Base-by-base conservation (phyloP, 2,797 vertebrate species). In the Sebastes elongatus region DNA sequence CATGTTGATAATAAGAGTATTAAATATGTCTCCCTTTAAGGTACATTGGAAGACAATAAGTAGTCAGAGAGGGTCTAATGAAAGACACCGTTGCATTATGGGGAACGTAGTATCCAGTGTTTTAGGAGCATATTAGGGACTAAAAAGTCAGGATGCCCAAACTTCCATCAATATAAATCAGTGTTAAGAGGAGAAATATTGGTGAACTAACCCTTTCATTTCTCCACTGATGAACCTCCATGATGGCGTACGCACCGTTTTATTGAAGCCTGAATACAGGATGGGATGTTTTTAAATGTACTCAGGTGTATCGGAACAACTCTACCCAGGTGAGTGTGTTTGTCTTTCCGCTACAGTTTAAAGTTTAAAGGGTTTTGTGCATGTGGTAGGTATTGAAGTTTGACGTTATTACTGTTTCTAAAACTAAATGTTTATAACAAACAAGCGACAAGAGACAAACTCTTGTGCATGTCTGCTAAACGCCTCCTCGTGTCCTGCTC, bases 341-440 rank as follows among this genome's bases (percentile, higher is more conserved):
- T 53, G 11, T 55, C 56, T 42, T 6, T 6, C 66, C 60, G 76
- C 76, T 79, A 56, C 56, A 56, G 52, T n/a, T 46, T 30, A 6
- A 6, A 33, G 38, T 30, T 85, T 84, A 87, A 85, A 87, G 83
- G 60, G 25, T 59, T 28, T 59, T 59, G 42, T 46, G 42, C 42
- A 46, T 7, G 42, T 46, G 42, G 16, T 7, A 52, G 20, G 18
- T 8, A 4, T 7, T 52, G 46, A 52, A 76, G n/a, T n/a, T n/a
- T n/a, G 14, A 52, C 0, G 13, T 49, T 20, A 20, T 49, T 49
- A 49, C 7, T n/a, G 18, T n/a, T 52, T 49, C 0, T 20, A 52
- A 52, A 52, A 52, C 18, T 52, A 52, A 52, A 52, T 20, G 13
- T 52, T 46, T 46, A 46, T 3, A 18, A 7, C 46, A 49, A 20